Conservation (phyloP, 2,888 invertebrate species). For the Bugula neritina region DNA sequence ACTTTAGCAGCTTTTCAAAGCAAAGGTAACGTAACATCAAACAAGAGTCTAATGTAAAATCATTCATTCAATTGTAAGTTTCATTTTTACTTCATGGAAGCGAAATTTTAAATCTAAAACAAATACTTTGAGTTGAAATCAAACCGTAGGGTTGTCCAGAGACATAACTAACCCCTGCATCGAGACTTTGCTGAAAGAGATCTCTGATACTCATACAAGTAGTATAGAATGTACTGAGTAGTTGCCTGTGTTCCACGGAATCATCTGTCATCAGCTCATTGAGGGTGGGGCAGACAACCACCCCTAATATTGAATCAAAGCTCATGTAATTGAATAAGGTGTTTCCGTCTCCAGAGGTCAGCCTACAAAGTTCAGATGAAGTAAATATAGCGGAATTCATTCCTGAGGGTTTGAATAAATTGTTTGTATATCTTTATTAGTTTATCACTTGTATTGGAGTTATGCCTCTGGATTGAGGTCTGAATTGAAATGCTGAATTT, state of each 20-base stretch:
- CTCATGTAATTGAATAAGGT: slow-evolving; percentile 71
- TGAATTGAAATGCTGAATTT: too few species aligned
- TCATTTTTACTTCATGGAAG: too few species aligned
- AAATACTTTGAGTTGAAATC: too few species aligned
- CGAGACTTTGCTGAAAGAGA: slow-evolving; percentile 67
- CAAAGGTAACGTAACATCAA: not conserved
- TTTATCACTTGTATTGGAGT: not conserved
- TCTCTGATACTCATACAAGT: slow-evolving; percentile 69
- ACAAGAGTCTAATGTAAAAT: not conserved
- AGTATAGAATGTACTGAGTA: slow-evolving; percentile 66
- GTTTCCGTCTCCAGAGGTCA: slow-evolving; percentile 66
- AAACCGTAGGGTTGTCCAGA: too few species aligned
- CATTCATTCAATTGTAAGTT: not conserved
- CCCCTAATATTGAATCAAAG: slow-evolving; percentile 66
- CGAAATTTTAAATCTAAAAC: too few species aligned
- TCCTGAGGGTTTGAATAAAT: not conserved
- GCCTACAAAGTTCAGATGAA: slow-evolving; percentile 50
- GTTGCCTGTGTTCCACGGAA: slow-evolving; percentile 56
- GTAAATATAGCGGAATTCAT: not conserved
- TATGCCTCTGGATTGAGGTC: not conserved
- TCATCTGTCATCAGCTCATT: slow-evolving; percentile 35
- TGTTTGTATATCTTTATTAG: not conserved
- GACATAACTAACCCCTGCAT: too few species aligned
- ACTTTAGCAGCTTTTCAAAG: not conserved
- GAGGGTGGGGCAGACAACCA: slow-evolving; percentile 62